phyloP scores from a whole-genome alignment of 2,113 vertebrate genomes.

The Dryoscopus gambensis region DNA sequence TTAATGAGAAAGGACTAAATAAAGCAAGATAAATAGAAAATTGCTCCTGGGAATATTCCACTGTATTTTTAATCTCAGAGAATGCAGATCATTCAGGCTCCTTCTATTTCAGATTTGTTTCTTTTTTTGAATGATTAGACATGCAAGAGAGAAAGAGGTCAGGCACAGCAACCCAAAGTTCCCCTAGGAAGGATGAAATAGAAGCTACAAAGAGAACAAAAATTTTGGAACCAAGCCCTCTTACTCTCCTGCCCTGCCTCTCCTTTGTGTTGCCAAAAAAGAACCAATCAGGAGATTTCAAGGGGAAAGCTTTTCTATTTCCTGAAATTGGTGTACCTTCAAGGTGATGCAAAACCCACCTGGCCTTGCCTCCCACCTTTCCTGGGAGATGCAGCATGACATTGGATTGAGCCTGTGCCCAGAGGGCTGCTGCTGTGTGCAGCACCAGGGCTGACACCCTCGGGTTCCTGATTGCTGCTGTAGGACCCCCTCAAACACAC shows the following conservation, averaged over 20 bases:
- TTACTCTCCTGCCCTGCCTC: background rate
- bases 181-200: background rate
- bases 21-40: constrained; percentile 38
- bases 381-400: background rate
- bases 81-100: background rate
- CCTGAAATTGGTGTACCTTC: background rate
- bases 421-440: background rate
- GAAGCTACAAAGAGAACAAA: background rate
- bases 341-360: background rate
- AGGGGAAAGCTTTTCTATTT: background rate
- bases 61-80: background rate
- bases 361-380: background rate
- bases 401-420: background rate
- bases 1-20: constrained; percentile 33
- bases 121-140: background rate
- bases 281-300: background rate
- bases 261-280: background rate
- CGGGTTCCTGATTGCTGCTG: fast-evolving
- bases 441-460: background rate
- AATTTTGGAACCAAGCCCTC: background rate
- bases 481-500: background rate
- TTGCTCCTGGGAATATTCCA: constrained; percentile 2
- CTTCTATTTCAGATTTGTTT: background rate
- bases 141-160: background rate
- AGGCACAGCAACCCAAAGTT: background rate